These are phyloP conservation scores for Myotis pilosus DNA, from an alignment of 2,797 vertebrate genomes.

Conservation along the genomic window DNA sequence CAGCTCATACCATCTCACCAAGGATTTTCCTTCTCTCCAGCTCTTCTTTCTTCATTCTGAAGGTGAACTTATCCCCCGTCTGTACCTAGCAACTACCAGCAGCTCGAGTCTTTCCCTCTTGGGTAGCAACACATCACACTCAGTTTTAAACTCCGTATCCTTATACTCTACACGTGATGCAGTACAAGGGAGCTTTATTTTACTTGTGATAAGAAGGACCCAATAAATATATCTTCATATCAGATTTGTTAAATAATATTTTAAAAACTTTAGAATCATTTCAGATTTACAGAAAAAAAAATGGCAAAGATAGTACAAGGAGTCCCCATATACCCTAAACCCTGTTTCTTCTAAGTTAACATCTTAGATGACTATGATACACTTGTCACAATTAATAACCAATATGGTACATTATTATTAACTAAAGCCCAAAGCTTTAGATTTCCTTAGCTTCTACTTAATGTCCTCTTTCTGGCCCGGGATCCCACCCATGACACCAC, in stretches of 20 bases:
- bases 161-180: fast-evolving
- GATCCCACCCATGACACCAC: background rate
- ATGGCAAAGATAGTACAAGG: background rate
- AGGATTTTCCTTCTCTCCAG: background rate
- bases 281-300: background rate
- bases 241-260: background rate
- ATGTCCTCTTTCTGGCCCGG: background rate
- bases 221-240: background rate
- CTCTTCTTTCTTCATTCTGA: background rate
- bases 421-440: background rate
- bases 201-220: background rate
- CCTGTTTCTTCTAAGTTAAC: background rate
- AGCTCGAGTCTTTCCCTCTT: fast-evolving
- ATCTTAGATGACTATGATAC: background rate
- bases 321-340: background rate
- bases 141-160: background rate
- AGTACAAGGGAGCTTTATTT: background rate
- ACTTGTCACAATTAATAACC: background rate
- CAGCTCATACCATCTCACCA: background rate
- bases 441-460: background rate
- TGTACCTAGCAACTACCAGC: no score
- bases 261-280: background rate
- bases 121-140: background rate
- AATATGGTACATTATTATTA: background rate
- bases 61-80: no score